phyloP scores from a whole-genome alignment of 1,140 invertebrate species.

The Eubasilissa regina region DNA sequence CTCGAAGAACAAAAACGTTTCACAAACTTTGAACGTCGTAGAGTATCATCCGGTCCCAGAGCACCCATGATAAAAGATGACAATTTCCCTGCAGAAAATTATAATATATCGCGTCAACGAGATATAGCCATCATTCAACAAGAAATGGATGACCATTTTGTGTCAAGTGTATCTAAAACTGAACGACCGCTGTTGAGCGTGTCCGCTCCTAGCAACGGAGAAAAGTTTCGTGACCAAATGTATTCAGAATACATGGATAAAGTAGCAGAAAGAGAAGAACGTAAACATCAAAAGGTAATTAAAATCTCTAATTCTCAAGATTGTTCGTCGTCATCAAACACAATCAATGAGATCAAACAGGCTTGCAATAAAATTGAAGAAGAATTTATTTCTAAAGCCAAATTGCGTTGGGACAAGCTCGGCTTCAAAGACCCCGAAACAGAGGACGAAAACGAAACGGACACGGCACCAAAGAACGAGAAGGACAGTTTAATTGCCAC shows the following conservation, averaged over 20 bases:
- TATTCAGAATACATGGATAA: constrained; percentile 87
- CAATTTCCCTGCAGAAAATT: constrained; percentile 12
- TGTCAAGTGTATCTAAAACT: constrained; percentile 62
- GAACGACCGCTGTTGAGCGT: constrained; percentile 60
- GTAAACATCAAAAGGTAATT: constrained; percentile 84
- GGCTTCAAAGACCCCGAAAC: constrained; percentile 75
- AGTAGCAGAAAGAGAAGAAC: constrained; percentile 83
- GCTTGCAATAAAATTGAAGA: constrained; percentile 76
- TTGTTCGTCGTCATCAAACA: constrained; percentile 56
- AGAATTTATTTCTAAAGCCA: constrained; percentile 82
- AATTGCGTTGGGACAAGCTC: constrained; percentile 74
- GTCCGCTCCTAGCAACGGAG: constrained; percentile 72
- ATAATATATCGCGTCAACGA: constrained; percentile 59
- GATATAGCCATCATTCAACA: constrained; percentile 58
- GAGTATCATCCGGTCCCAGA: constrained; percentile 55
- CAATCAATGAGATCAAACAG: constrained; percentile 64
- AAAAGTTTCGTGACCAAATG: constrained; percentile 83
- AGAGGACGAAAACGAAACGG: constrained; percentile 67
- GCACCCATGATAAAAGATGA: constrained; percentile 42
- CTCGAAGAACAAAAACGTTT: constrained; percentile 73
- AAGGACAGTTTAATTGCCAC: constrained; percentile 63
- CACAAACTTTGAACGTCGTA: constrained; percentile 43
- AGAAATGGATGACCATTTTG: constrained; percentile 57
- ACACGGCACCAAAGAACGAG: constrained; percentile 54
- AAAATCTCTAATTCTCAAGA: constrained; percentile 73